Evolutionary conservation across 2,113 vertebrate species (phyloP).

Genomic region (cattle (Bos taurus)): ARS-UCD2.0 NC_037337.1:16437501-16438000

Average conservation of each 20-base stretch:
- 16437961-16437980: neutral
- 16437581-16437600: neutral
- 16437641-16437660: neutral
- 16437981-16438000: slow-evolving; percentile 36
- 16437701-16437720: fast-evolving
- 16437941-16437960: neutral
- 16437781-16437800: neutral
- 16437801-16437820: neutral
- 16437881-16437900: neutral
- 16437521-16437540: neutral
- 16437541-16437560: neutral
- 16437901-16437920: neutral
- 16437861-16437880: neutral
- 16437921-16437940: neutral
- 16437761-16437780: neutral
- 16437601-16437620: neutral
- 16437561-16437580: neutral
- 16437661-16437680: neutral
- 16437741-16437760: neutral
- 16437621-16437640: neutral
- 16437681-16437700: neutral
- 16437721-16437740: neutral
- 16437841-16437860: neutral
- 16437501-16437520: neutral
- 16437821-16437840: neutral